Evolutionary conservation across 2,888 invertebrate species (phyloP).

Genomic region (Ecdyonurus torrentis): DNA sequence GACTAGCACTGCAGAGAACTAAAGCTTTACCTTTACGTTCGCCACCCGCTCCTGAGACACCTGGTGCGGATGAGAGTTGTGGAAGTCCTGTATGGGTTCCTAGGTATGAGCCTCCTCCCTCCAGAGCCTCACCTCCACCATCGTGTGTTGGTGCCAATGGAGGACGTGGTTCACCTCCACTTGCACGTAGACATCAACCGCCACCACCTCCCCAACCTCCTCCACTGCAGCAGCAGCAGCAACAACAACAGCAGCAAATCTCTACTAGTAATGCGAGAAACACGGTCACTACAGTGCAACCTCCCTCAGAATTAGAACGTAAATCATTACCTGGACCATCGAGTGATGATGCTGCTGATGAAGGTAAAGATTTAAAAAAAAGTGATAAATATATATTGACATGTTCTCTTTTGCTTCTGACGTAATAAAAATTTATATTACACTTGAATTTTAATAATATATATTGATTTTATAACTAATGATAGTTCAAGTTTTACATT

Average conservation of each 20-base stretch:
- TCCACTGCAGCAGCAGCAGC: neutral
- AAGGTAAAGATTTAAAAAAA: neutral
- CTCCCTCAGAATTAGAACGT: neutral
- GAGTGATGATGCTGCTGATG: neutral
- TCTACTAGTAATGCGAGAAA: neutral
- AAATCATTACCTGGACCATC: neutral
- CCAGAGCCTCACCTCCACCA: neutral
- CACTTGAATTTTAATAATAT: neutral
- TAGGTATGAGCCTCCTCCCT: conserved; percentile 28
- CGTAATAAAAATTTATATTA: neutral
- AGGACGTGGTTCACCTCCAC: neutral
- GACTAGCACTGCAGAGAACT: conserved; percentile 58
- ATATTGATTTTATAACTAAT: neutral
- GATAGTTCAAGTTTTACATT: neutral
- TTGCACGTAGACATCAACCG: neutral
- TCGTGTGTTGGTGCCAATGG: neutral
- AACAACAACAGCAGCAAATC: neutral
- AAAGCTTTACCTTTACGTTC: conserved; percentile 41
- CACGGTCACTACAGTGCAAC: neutral
- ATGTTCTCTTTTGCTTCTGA: neutral
- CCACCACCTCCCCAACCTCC: neutral
- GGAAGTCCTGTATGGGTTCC: conserved; percentile 52
- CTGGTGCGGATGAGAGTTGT: conserved; percentile 13
- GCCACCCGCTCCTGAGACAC: conserved; percentile 23
- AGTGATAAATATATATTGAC: too few relatives aligned